phyloP scores from a whole-genome alignment of 2,113 vertebrate species.

The Pseudorectes ferrugineus region DNA sequence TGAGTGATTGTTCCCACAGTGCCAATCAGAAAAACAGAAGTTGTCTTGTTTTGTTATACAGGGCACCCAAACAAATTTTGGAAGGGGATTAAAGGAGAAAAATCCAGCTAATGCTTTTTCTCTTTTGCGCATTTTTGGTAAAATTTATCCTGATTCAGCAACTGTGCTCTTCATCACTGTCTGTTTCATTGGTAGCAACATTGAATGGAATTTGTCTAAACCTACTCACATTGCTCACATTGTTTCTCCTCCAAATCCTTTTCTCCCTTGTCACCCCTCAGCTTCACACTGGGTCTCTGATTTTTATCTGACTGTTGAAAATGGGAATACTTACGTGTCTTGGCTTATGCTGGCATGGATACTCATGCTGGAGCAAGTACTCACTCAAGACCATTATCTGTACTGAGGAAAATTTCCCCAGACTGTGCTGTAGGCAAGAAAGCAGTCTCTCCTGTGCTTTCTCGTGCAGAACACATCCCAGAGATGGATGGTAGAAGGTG shows the following conservation, averaged over 20 bases:
- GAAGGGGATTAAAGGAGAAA: background rate
- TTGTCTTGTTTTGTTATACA: background rate
- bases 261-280: background rate
- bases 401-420: background rate
- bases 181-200: background rate
- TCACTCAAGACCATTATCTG: background rate
- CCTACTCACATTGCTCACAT: background rate
- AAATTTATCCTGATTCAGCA: background rate
- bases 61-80: background rate
- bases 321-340: background rate
- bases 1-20: background rate
- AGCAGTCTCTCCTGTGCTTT: background rate
- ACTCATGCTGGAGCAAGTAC: background rate
- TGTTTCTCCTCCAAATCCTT: background rate
- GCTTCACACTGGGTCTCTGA: background rate
- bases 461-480: rapidly evolving
- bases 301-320: background rate
- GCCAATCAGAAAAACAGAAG: background rate
- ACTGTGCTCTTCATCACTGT: background rate
- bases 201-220: background rate
- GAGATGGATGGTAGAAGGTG: background rate
- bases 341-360: background rate
- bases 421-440: background rate
- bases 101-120: background rate
- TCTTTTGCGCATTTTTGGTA: background rate